These are phyloP conservation scores for Scyliorhinus canicula DNA, from an alignment of 2,797 vertebrate genomes.

Conservation along the genomic window DNA sequence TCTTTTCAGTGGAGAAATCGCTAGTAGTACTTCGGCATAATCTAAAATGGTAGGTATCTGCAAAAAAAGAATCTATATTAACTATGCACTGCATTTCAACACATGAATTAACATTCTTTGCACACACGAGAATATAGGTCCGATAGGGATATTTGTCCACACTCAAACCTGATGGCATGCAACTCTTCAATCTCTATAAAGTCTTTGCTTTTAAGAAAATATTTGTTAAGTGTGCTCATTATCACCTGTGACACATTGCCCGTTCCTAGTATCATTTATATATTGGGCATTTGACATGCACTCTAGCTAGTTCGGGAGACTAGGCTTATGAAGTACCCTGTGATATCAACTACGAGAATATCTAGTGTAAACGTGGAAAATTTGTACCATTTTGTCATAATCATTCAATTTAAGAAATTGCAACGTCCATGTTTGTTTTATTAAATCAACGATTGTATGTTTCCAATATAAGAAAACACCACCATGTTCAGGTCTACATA, in stretches of 20 bases:
- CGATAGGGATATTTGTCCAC: not conserved
- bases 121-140: not conserved
- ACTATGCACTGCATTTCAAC: not conserved
- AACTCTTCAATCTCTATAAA: not conserved
- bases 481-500: not conserved
- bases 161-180: not conserved
- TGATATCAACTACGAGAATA: not conserved
- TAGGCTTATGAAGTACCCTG: not conserved
- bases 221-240: not conserved
- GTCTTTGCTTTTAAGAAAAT: not conserved
- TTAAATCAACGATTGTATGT: not conserved
- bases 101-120: not conserved
- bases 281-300: not conserved
- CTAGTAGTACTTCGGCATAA: slow-evolving; percentile 79
- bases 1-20: slow-evolving; percentile 63
- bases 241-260: not conserved
- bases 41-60: slow-evolving; percentile 84
- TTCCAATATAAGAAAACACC: not conserved
- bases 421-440: not conserved
- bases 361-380: not conserved
- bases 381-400: not conserved
- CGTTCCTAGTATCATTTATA: not conserved
- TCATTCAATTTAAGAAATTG: not conserved
- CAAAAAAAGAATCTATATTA: not conserved
- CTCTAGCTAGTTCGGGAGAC: not conserved